Percentiles rank a stretch among this genome's conserved stretches.
Conservation (phyloP, 2,888 invertebrate species). For the Maniola hyperantus region DNA sequence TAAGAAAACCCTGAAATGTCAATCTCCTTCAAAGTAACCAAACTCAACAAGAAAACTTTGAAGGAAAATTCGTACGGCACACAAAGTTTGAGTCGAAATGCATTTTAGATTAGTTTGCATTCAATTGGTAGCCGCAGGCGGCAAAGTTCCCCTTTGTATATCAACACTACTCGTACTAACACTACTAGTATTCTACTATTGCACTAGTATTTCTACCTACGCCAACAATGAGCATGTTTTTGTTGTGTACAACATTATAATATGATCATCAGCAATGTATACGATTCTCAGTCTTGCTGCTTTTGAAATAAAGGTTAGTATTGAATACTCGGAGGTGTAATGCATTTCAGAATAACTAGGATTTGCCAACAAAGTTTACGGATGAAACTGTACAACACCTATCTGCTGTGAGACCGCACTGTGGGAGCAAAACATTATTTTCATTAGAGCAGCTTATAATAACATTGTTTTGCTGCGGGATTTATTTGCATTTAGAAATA, state of each 20-base stretch:
- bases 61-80: slow-evolving; percentile 30
- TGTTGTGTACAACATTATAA: slow-evolving; percentile 31
- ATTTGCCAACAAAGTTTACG: slow-evolving; percentile 32
- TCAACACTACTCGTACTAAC: slow-evolving; percentile 30
- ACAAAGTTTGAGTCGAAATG: slow-evolving; percentile 45
- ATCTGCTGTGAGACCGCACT: slow-evolving; percentile 19
- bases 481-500: slow-evolving; percentile 16
- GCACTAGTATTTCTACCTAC: slow-evolving; percentile 23
- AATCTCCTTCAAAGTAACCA: not conserved
- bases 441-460: slow-evolving; percentile 25
- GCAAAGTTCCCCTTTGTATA: slow-evolving; percentile 55
- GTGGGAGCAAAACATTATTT: slow-evolving; percentile 23
- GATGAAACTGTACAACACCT: slow-evolving; percentile 29
- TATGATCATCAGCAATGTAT: slow-evolving; percentile 24
- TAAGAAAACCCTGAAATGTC: too few species aligned
- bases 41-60: slow-evolving; percentile 32
- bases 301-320: not conserved
- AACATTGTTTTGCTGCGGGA: slow-evolving; percentile 7
- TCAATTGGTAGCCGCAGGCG: slow-evolving; percentile 58
- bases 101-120: slow-evolving; percentile 61
- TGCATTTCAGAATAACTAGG: slow-evolving; percentile 29
- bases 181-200: not conserved
- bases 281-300: slow-evolving; percentile 10
- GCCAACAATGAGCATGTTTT: slow-evolving; percentile 32
- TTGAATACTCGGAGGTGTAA: not conserved